phyloP scores from a whole-genome alignment of 2,797 vertebrate species.

The Cossypha dichroa region DNA sequence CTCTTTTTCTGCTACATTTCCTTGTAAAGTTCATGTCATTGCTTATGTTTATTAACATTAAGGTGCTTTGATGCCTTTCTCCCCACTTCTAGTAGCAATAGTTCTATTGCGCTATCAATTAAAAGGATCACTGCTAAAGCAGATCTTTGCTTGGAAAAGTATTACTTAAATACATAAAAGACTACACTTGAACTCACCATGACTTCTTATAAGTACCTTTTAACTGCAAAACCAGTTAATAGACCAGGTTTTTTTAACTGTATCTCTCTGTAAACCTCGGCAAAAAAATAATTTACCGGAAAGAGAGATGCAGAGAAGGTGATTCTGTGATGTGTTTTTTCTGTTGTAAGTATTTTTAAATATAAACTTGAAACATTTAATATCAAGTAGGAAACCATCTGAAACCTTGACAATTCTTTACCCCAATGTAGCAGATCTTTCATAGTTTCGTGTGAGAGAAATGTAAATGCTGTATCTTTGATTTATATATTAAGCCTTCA shows the following conservation, averaged over 20 bases:
- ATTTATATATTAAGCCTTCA: not conserved
- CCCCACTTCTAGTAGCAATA: not conserved
- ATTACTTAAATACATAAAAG: not conserved
- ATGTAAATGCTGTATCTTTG: not conserved
- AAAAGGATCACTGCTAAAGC: not conserved
- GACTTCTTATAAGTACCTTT: not conserved
- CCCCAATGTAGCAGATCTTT: not conserved
- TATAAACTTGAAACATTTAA: not conserved
- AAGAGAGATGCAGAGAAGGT: not conserved
- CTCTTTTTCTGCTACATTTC: not conserved
- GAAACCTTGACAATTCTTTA: not conserved
- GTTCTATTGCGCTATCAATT: not conserved
- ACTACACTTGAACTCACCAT: not conserved
- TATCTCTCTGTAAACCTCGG: not conserved
- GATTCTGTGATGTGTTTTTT: not conserved
- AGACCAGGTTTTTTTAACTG: not conserved
- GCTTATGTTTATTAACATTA: not conserved
- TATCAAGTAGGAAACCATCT: not conserved
- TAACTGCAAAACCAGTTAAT: not conserved
- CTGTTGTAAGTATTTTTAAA: not conserved
- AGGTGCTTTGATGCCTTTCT: not conserved
- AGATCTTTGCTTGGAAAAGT: not conserved
- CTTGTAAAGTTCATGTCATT: not conserved
- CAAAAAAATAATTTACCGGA: not conserved
- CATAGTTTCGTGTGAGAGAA: not conserved